Evolutionary conservation across 2,113 vertebrate genomes (phyloP), one percentile per base, ranked within the genome.

Genomic region (Sinocyclocheilus grahami): DNA sequence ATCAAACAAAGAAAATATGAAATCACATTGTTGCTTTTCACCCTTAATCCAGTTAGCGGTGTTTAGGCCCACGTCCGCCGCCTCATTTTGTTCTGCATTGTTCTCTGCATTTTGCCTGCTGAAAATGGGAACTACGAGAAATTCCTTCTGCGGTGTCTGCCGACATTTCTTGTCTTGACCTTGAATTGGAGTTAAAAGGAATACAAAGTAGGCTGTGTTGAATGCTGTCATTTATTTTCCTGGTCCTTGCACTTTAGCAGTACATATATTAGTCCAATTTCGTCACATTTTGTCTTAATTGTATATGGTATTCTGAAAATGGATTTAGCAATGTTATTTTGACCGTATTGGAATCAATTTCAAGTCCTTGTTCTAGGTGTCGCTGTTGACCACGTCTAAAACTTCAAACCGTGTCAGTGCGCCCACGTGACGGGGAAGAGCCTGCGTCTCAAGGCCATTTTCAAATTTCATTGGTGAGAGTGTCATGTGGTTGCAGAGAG

Each of bases 381-480:
- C 97, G 97, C 97, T 97, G 96, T 97, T 97, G 96, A 96, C 96
- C 96, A 95, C 91, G 92, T 93, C 94, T 96, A 94, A 89, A 91
- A 91, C 91, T 89, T 93, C 88, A 92, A 94, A 94, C 93, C 91
- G 85, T 92, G 93, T 92, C 92, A 83, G 90, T 92, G 90, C 90
- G 89, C 91, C 92, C 95, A 95, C 94, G 96, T 95, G 95, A 95
- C 90, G 86, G 89, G 87, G 93, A 92, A 95, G 95, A 96, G 96
- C 96, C 94, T 96, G 96, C 94, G 95, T 96, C 96, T 97, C 96
- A 96, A 97, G 97, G 96, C 97, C 96, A 97, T 96, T 97, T 97
- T 97, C 97, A 96, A 97, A 97, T 97, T 96, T 97, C 97, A 99
- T 99, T 98, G 98, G 97, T 96, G 97, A 95, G 94, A 94, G 96